Evolutionary conservation across 1,140 invertebrate genomes (phyloP), one percentile per base, ranked within the genome.

Genomic region (Drosophila virilis): DNA sequence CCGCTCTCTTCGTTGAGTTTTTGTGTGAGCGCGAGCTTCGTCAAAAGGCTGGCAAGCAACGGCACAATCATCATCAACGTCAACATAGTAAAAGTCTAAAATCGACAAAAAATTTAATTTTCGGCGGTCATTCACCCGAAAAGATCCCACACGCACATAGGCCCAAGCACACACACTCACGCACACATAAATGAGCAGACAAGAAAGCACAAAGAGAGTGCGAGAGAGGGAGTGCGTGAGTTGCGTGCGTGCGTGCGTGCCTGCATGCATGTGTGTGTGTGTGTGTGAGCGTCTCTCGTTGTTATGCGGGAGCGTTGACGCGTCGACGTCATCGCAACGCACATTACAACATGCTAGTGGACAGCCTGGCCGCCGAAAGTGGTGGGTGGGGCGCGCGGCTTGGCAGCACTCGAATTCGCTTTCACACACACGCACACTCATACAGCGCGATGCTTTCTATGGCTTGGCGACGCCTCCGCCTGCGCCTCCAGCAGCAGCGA

Each of bases 61-160:
- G 51, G 46, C 37, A 80, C 69, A 86, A 82, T 88, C 79, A 81
- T 74, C 66, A 78, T 42, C 77, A 80, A 68, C 84, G 86, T 88
- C 89, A 80, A 90, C 90, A 91, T 91, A 91, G 90, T 90, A 91
- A 91, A 91, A 91, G 90, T 91, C 90, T 91, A 89, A 91, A 91
- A 91, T 89, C 75, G 84, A 91, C 78, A 91, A 91, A 91, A 88
- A 90, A 90, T 77, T 82, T 91, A 83, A 80, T 90, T 80, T 91
- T 91, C 90, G 90, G 90, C 83, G 90, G 90, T 91, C 90, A 91
- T 91, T 91, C 83, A 91, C 90, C 91, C 80, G 75, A 73, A 65
- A 64, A 77, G 79, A 75, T 77, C 75, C 75, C 79, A 51, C 57
- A 59, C 42, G 48, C 57, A 45, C 57, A 7, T 33, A 32, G 32